Conservation (phyloP, 2,113 vertebrate genomes). For the Talpa occidentalis region DNA sequence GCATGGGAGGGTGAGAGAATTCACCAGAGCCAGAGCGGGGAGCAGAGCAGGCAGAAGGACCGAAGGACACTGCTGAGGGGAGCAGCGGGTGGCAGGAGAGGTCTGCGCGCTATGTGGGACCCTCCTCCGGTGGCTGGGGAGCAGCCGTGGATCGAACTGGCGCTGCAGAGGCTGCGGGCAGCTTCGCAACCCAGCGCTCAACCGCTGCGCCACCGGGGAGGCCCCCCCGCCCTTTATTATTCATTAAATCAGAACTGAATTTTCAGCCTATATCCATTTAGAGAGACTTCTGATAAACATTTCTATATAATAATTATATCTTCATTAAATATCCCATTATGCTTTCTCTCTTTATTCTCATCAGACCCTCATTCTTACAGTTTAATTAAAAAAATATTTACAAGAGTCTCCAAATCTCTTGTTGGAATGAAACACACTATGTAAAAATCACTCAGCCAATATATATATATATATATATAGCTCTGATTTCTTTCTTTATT, state of each 20-base stretch:
- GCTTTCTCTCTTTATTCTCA: neutral
- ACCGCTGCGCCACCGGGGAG: no score
- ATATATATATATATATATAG: neutral
- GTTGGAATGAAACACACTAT: neutral
- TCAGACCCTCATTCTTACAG: neutral
- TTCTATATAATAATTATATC: neutral
- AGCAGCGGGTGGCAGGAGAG: no score
- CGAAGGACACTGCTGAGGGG: no score
- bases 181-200: no score
- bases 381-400: constrained; percentile 22
- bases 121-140: no score
- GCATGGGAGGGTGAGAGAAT: no score
- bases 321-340: neutral
- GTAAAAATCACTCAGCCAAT: neutral
- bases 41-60: no score
- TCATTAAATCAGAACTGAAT: neutral
- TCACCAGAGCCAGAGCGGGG: no score
- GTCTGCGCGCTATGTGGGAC: no score
- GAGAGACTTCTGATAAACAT: neutral
- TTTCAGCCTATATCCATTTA: neutral
- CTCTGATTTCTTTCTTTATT: neutral
- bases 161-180: no score
- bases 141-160: no score
- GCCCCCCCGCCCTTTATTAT: neutral
- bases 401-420: constrained; percentile 19